Conservation (phyloP, 2,113 vertebrate species). For the Puma concolor region DNA sequence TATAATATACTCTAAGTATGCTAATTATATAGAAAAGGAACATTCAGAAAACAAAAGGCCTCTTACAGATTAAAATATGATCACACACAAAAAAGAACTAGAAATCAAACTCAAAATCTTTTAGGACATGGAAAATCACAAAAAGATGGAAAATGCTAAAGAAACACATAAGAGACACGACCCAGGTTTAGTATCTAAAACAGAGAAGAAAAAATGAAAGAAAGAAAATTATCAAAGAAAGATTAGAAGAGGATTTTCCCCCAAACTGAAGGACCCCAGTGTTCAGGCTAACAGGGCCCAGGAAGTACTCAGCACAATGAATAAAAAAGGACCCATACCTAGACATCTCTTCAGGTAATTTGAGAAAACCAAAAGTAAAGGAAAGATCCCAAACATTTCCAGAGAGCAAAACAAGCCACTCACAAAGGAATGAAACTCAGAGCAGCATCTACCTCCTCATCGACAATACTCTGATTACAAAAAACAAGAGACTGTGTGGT, state of each 20-base stretch:
- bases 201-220: not conserved
- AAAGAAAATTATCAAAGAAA: not conserved
- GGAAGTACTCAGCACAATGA: not conserved
- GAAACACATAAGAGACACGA: not conserved
- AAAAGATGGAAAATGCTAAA: not conserved
- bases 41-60: constrained; percentile 18
- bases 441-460: not conserved
- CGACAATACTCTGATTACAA: not conserved
- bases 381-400: not conserved
- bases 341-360: not conserved
- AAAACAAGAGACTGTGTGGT: not conserved
- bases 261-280: not conserved
- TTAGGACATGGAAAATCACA: not conserved
- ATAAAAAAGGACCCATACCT: not conserved
- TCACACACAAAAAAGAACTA: not conserved
- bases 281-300: not conserved
- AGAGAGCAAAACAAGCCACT: not conserved
- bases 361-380: not conserved
- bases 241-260: not conserved
- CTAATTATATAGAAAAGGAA: constrained; percentile 32
- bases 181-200: not conserved
- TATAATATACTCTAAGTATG: not conserved
- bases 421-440: not conserved
- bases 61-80: constrained; percentile 3
- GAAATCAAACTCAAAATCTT: constrained; percentile 17